Evolutionary conservation across 2,113 vertebrate species (phyloP), one percentile per base, ranked within the genome.

Genomic region (Oreochromis tanganicae): DNA sequence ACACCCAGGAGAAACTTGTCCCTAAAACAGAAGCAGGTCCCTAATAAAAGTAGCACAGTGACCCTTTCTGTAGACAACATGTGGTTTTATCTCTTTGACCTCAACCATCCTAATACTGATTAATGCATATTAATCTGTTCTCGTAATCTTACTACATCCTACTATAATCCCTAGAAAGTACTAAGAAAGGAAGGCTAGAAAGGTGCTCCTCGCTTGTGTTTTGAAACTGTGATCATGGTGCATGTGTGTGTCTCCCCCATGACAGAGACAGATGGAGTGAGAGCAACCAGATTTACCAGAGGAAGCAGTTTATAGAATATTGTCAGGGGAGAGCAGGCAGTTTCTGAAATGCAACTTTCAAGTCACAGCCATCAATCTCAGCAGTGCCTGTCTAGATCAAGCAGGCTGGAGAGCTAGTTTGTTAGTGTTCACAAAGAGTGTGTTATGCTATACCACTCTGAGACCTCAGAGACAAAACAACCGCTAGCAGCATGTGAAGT

Each of bases 231-330:
- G 79, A 93, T 93, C 82, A 90, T 79, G 36, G 83, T 87, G 75
- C 59, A 19, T 90, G 87, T 89, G 84, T 91, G 55, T 92, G 80
- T 91, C 75, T 83, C 85, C 87, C 87, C 86, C 89, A 63, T 94
- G 95, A 96, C 96, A 96, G 94, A 96, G 96, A 96, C 94, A 94
- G 94, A 96, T 96, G 96, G 94, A 95, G 92, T 87, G 93, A 93
- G 94, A 95, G 92, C 91, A 86, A 87, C 93, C 93, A 93, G 91
- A 94, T 95, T 96, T 95, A 95, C 94, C 91, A 93, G 93, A 94
- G 94, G 94, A 96, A 95, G 95, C 95, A 94, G 95, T 96, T 96
- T 95, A 95, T 96, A 95, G 96, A 96, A 95, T 91, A 93, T 93
- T 93, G 94, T 96, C 96, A 94, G 86, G 92, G 91, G 95, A 96